Evolutionary conservation across 2,113 vertebrate genomes (phyloP).

Genomic region (Megaptera novaeangliae): DNA sequence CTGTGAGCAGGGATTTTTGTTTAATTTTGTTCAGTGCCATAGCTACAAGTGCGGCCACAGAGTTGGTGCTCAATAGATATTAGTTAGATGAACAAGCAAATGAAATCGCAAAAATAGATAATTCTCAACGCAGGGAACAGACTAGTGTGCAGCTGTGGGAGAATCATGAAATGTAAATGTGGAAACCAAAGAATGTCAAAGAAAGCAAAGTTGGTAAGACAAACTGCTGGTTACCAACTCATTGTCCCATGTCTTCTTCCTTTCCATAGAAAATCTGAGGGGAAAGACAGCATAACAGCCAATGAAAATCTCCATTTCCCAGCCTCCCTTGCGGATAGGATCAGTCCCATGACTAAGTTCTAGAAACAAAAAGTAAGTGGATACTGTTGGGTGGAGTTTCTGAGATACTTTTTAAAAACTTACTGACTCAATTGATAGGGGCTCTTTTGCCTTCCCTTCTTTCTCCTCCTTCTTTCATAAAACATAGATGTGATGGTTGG

Average conservation of each 20-base stretch:
- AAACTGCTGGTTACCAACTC: background rate
- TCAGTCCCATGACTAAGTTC: background rate
- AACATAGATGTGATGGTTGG: background rate
- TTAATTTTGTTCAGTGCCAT: background rate
- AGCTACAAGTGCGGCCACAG: background rate
- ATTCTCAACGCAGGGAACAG: background rate
- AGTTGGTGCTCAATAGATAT: background rate
- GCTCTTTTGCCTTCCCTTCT: background rate
- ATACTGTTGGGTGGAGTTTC: background rate
- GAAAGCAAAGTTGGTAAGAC: background rate
- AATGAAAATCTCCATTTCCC: background rate
- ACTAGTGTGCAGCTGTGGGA: background rate
- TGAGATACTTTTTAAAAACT: background rate
- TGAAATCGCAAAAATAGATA: background rate
- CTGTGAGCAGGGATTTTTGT: accelerated
- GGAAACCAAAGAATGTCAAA: background rate
- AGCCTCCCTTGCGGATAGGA: background rate
- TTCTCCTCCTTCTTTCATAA: background rate
- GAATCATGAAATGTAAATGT: background rate
- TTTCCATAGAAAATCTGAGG: background rate
- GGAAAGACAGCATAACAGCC: background rate
- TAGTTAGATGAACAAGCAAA: background rate
- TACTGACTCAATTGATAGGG: background rate
- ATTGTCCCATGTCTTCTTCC: background rate
- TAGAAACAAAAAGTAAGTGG: background rate